Evolutionary conservation across 2,888 invertebrate species (phyloP), one percentile per base, ranked within the genome.

Genomic region (Eulithis prunata): DNA sequence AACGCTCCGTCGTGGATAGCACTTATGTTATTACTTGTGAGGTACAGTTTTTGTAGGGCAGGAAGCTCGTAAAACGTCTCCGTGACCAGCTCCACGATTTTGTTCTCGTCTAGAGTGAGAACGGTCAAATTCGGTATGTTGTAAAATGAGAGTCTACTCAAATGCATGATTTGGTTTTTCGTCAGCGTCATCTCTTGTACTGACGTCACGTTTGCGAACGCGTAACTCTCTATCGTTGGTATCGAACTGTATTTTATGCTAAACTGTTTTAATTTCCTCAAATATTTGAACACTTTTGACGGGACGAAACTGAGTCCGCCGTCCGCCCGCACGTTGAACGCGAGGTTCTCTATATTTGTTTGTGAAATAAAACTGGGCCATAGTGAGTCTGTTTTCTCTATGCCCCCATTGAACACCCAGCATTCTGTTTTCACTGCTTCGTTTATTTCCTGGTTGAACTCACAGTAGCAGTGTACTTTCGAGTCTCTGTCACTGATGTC

Each of bases 1-100:
- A 97, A 98, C 12, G 98, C 96, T 71, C 96, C 96, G 65, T 97
- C 97, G 75, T 98, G 98, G 68, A 98, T 94, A 41, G 95, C 94
- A 75, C 96, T 96, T 72, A 99, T 94, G 78, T 96, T 96, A 89
- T 99, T 99, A 83, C 96, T 96, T 81, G 97, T 97, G 62, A 99
- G 93, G 78, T 95, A 96, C 62, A 99, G 94, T 75, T 96, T 95
- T 74, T 95, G 95, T 75, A 97, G 88, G 28, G 94, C 91, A 0
- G 97, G 97, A 66, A 97, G 84, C 80, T 96, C 95, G 59, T 95
- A 94, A 86, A 97, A 97, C 3, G 96, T 96, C 76, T 95, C 95
- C 55, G 95, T 94, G 78, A 95, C 95, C 71, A 97, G 93, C 80
- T 96, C 96, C 36, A 94, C 94, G 79, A 97, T 95, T 78, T 94